Conservation (phyloP, 2,113 vertebrate genomes). For the Mus musculus region DNA sequence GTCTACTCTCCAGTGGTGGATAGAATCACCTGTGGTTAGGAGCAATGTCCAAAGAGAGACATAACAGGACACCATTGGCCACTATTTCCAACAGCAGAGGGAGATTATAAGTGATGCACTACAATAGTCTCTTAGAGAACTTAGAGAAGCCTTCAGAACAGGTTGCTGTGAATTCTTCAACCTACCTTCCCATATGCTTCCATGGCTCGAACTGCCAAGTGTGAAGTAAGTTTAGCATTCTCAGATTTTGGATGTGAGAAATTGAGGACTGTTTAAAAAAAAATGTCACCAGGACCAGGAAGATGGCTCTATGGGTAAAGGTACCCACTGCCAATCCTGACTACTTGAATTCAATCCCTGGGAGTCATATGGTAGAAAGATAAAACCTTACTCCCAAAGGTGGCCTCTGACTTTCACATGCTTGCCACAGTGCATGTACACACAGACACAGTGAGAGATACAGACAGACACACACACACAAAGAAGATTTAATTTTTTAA, state of each 20-base stretch:
- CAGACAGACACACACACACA: neutral
- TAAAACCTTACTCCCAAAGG: neutral
- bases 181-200: constrained; percentile 29
- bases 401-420: neutral
- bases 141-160: constrained; percentile 32
- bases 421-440: too few species aligned
- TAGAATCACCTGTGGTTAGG: constrained; percentile 17
- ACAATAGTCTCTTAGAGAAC: neutral
- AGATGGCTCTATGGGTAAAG: neutral
- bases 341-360: neutral
- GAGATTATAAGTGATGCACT: neutral
- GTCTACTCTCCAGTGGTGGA: neutral
- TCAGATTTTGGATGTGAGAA: neutral
- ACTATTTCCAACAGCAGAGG: neutral
- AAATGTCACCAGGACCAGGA: neutral
- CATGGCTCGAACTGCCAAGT: neutral
- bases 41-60: neutral
- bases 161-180: constrained; percentile 34
- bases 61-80: neutral
- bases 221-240: constrained; percentile 24
- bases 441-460: neutral
- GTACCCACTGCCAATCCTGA: too few species aligned
- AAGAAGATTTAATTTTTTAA: neutral
- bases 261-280: neutral
- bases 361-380: neutral